Conservation (phyloP, 2,797 vertebrate genomes). For the Crocidura indochinensis region DNA sequence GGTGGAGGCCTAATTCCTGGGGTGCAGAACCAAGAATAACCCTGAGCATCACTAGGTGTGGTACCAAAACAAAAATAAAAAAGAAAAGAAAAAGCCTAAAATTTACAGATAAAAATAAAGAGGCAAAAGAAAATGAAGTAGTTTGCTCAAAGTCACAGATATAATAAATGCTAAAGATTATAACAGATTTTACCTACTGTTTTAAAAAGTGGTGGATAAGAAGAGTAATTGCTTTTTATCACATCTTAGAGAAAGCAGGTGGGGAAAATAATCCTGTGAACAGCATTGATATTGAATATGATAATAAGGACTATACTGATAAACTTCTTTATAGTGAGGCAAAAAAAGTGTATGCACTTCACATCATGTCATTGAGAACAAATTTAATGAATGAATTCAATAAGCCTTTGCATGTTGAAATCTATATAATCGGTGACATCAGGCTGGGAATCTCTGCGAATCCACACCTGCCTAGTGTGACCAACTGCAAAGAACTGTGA, state of each 20-base stretch:
- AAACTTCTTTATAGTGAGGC: constrained; percentile 4
- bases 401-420: neutral
- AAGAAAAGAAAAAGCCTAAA: too few species aligned
- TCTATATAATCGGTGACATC: too few species aligned
- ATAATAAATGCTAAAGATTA: neutral
- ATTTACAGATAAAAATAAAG: constrained; percentile 49
- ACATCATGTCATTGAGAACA: neutral
- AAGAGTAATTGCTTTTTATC: neutral
- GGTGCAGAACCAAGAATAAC: too few species aligned
- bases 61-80: too few species aligned
- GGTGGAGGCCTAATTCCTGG: too few species aligned
- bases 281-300: neutral
- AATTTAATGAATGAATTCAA: neutral
- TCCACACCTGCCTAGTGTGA: too few species aligned
- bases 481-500: too few species aligned
- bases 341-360: neutral
- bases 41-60: too few species aligned
- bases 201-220: rapidly evolving
- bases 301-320: neutral
- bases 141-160: neutral
- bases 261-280: neutral
- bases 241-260: neutral
- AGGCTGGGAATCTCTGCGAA: too few species aligned
- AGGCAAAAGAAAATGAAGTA: neutral
- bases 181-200: neutral